phyloP scores from a whole-genome alignment of 2,888 invertebrate species.

The Caenorhabditis sp. region DNA sequence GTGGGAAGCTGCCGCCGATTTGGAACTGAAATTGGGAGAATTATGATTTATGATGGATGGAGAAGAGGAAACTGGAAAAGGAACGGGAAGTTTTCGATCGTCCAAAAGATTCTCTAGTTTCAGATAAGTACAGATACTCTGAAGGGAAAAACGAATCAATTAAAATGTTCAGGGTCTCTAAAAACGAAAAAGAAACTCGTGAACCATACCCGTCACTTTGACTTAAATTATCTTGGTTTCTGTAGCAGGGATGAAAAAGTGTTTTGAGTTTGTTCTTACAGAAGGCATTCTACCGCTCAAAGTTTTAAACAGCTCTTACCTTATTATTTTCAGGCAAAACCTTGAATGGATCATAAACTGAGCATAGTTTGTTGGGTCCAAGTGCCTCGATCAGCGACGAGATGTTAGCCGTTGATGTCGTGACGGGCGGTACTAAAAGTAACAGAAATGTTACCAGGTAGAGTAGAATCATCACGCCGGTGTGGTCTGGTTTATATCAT shows the following conservation, averaged over 20 bases:
- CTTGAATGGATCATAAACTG: constrained; percentile 82
- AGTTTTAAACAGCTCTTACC: constrained; percentile 47
- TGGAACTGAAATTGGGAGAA: constrained; percentile 75
- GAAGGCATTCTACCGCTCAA: too few relatives aligned
- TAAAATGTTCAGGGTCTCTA: too few relatives aligned
- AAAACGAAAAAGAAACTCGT: too few relatives aligned
- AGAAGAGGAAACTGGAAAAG: background rate
- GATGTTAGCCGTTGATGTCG: constrained; percentile 58
- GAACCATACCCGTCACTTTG: too few relatives aligned
- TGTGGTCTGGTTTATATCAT: constrained; percentile 49
- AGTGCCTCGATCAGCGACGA: constrained; percentile 64
- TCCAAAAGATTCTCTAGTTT: too few relatives aligned
- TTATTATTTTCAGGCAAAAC: constrained; percentile 81
- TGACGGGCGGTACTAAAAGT: constrained; percentile 45
- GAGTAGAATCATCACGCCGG: constrained; percentile 49
- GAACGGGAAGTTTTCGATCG: background rate
- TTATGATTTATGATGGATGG: background rate
- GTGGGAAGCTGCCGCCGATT: constrained; percentile 82
- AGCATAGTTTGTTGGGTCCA: constrained; percentile 73
- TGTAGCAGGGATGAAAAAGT: too few relatives aligned
- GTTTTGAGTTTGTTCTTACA: too few relatives aligned
- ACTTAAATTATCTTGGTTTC: too few relatives aligned
- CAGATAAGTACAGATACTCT: too few relatives aligned
- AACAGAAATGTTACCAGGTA: constrained; percentile 56
- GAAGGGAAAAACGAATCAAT: too few relatives aligned